phyloP scores from a whole-genome alignment of 2,888 invertebrate genomes.

The Apeira syringaria region DNA sequence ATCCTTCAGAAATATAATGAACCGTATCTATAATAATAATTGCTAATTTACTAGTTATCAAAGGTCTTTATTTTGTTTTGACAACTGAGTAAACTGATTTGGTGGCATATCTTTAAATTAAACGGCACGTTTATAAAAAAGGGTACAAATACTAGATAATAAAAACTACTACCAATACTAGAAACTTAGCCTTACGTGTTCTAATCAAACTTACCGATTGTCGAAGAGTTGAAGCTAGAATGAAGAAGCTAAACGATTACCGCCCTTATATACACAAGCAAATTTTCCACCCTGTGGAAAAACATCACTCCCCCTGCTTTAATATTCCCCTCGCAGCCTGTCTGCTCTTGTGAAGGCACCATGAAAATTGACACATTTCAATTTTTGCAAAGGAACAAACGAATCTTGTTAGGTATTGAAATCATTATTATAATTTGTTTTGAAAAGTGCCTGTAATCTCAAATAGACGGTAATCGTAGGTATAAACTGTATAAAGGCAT shows the following conservation, averaged over 20 bases:
- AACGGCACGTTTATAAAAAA: too few relatives aligned
- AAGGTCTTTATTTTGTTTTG: too few relatives aligned
- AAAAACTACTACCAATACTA: too few relatives aligned
- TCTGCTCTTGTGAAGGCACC: slow-evolving; percentile 48
- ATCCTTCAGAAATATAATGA: too few relatives aligned
- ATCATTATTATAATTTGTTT: slow-evolving; percentile 36
- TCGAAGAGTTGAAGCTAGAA: slow-evolving; percentile 38
- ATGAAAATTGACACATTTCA: slow-evolving; percentile 76
- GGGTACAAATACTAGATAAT: too few relatives aligned
- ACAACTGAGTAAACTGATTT: too few relatives aligned
- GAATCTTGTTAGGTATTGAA: slow-evolving; percentile 54
- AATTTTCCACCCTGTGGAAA: slow-evolving; percentile 41
- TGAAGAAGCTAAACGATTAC: slow-evolving; percentile 39
- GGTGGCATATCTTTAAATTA: too few relatives aligned
- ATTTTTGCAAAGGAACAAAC: slow-evolving; percentile 58
- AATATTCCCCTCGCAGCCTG: slow-evolving; percentile 72
- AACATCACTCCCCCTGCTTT: slow-evolving; percentile 70
- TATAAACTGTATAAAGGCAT: too few relatives aligned
- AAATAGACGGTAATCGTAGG: too few relatives aligned
- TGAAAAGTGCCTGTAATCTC: not conserved
- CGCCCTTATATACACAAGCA: slow-evolving; percentile 53
- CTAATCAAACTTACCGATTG: slow-evolving; percentile 27
- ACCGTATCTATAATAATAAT: too few relatives aligned
- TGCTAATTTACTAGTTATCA: too few relatives aligned
- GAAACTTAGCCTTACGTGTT: too few relatives aligned